Percentiles rank a stretch among this genome's conserved stretches.
Conservation (phyloP, 2,113 vertebrate species). For the Trichomycterus rosablanca region DNA sequence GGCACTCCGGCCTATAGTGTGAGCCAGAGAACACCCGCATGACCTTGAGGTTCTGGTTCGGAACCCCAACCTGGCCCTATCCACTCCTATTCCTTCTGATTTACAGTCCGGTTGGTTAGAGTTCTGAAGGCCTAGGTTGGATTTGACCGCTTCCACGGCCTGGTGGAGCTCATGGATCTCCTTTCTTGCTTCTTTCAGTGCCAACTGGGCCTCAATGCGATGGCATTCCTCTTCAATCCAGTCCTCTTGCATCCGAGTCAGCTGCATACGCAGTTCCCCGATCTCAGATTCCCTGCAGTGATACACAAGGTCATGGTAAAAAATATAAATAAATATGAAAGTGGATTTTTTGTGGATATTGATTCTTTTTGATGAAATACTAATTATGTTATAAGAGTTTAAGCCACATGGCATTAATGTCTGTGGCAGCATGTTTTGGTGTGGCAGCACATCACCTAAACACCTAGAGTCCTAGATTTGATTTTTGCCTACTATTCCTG, state of each 20-base stretch:
- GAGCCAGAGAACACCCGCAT: slow-evolving; percentile 81
- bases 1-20: slow-evolving; percentile 83
- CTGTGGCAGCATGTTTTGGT: no score
- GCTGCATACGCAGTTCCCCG: slow-evolving; percentile 83
- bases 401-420: no score
- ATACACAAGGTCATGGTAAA: neutral
- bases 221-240: slow-evolving; percentile 98
- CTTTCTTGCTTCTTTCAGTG: slow-evolving; percentile 87
- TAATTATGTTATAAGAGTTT: no score
- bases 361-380: no score
- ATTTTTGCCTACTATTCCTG: no score
- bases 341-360: no score
- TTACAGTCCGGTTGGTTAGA: slow-evolving; percentile 81
- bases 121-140: slow-evolving; percentile 73
- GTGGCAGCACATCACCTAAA: no score
- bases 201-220: slow-evolving; percentile 92
- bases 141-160: slow-evolving; percentile 83
- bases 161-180: slow-evolving; percentile 94
- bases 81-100: slow-evolving; percentile 74
- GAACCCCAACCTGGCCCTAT: slow-evolving; percentile 74
- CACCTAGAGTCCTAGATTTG: no score
- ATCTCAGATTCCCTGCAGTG: slow-evolving; percentile 82
- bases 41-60: slow-evolving; percentile 70
- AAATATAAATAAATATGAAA: neutral
- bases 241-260: slow-evolving; percentile 94